Evolutionary conservation across 2,113 vertebrate species (phyloP), one percentile per base, ranked within the genome.

Genomic region (Mystacornis crossleyi): DNA sequence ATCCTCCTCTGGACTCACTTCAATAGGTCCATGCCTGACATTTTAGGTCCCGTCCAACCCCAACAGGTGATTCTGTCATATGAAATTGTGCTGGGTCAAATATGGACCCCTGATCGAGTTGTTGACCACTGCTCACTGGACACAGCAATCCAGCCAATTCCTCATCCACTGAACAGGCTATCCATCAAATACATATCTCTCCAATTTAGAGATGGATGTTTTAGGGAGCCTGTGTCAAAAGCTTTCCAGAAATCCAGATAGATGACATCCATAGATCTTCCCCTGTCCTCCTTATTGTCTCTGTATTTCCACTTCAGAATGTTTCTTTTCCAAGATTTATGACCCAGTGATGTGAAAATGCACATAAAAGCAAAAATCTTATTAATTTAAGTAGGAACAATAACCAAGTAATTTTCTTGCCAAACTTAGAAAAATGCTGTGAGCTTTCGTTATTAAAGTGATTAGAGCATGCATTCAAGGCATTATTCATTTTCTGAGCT

Each of bases 21-120:
- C 28, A 42, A 19, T 10, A 50, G 42, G 8, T 23, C n/a, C 20
- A 6, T 14, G 43, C 34, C 18, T 67, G 38, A 53, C 12, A 4
- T 74, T 53, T 10, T 10, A 18, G 13, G 69, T 45, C 16, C 23
- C 0, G 0, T 40, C 36, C 12, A 23, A 8, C 4, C 43, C 36
- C 36, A 65, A 1, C 14, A 21, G 42, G 12, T 69, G 61, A 34
- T 40, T 61, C n/a, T 48, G 26, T 6, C n/a, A 26, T 15, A 13
- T 18, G 33, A 33, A 51, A 79, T 31, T 38, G 2, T 14, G 31
- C 23, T 75, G 20, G 36, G 40, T 42, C 26, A 11, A 4, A 1
- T 16, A 47, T 0, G 1, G 23, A 38, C 9, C 6, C 26, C 20
- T 19, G 31, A 5, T 6, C 1, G 3, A 31, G 33, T 1, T 8